Evolutionary conservation across 2,113 vertebrate species (phyloP).

Genomic region (Brachypteracias leptosomus): DNA sequence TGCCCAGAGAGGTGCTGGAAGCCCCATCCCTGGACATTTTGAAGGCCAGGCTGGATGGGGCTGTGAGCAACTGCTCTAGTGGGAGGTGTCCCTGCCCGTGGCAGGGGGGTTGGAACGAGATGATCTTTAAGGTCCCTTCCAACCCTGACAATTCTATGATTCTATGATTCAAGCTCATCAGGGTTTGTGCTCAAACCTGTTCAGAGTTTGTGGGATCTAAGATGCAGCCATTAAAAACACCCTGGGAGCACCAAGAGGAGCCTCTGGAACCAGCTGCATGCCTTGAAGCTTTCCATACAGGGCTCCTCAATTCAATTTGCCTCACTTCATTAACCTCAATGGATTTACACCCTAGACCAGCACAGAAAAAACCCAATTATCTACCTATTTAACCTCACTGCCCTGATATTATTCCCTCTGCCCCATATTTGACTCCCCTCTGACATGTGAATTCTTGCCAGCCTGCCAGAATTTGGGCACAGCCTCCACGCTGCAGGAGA

Average conservation of each 20-base stretch:
- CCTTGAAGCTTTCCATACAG: neutral
- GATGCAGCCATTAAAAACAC: neutral
- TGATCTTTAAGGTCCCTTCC: too few relatives aligned
- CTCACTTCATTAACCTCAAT: constrained; percentile 17
- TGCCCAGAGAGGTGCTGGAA: too few relatives aligned
- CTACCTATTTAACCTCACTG: constrained; percentile 1
- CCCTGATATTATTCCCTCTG: neutral
- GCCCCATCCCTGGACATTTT: too few relatives aligned
- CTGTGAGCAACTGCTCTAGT: too few relatives aligned
- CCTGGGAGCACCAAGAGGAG: neutral
- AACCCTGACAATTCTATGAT: too few relatives aligned
- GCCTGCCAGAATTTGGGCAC: neutral
- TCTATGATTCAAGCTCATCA: rapidly evolving
- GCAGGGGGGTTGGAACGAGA: too few relatives aligned
- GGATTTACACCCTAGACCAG: neutral
- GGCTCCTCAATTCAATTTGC: neutral
- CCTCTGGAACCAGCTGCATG: neutral
- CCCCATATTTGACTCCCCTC: neutral
- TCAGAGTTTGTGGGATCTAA: neutral
- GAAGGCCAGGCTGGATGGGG: too few relatives aligned
- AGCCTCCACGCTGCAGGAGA: neutral
- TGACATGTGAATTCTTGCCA: neutral
- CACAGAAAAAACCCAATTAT: neutral
- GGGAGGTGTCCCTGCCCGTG: too few relatives aligned
- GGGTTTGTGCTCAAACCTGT: too few relatives aligned